These are phyloP conservation scores for Drosophila ananassae DNA, from an alignment of 1,140 invertebrate species.

Conservation along the genomic window DNA sequence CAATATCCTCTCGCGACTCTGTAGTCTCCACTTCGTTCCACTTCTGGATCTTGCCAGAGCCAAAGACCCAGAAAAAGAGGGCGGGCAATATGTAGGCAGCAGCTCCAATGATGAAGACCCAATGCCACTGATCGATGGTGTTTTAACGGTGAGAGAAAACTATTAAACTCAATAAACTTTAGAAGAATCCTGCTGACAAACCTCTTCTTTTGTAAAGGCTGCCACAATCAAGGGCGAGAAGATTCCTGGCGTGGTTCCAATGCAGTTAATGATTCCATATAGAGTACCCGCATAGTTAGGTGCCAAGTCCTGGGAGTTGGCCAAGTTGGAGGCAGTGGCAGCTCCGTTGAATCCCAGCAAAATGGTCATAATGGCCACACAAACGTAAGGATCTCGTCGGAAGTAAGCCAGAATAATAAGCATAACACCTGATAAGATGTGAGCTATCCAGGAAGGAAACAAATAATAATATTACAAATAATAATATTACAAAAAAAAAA, in stretches of 20 bases:
- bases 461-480: too few species aligned
- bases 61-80: constrained; percentile 88
- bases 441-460: too few species aligned
- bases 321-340: constrained; percentile 91
- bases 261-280: constrained; percentile 90
- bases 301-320: constrained; percentile 89
- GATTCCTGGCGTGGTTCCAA: constrained; percentile 90
- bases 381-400: too few species aligned
- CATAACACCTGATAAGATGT: too few species aligned
- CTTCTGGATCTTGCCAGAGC: too few species aligned
- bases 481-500: too few species aligned
- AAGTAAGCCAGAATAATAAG: too few species aligned
- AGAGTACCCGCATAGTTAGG: constrained; percentile 92
- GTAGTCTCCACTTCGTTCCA: too few species aligned
- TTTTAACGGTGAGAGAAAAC: constrained; percentile 88
- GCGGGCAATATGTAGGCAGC: constrained; percentile 89
- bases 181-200: constrained; percentile 79
- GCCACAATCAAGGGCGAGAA: constrained; percentile 90
- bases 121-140: constrained; percentile 90
- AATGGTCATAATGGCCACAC: too few species aligned
- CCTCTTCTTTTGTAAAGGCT: constrained; percentile 87
- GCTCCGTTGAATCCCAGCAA: too few species aligned
- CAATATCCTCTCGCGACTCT: too few species aligned
- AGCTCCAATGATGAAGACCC: constrained; percentile 90
- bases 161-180: too few species aligned